Conservation (phyloP, 2,888 invertebrate genomes). For the Tipula lateralis region DNA sequence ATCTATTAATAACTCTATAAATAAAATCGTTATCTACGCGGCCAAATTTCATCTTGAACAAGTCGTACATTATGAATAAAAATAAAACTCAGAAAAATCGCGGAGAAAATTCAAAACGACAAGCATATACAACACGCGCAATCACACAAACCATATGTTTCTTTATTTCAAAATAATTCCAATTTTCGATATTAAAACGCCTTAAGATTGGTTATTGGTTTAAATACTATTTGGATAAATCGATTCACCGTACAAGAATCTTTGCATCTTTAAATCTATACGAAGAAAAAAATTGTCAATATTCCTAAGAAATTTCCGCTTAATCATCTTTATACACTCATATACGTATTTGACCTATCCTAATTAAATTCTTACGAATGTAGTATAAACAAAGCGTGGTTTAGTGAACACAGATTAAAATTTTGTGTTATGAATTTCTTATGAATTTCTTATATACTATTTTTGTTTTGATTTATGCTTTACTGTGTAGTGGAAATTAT, state of each 20-base stretch:
- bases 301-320: background rate
- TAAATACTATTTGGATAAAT: background rate
- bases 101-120: background rate
- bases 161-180: background rate
- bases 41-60: background rate
- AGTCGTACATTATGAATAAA: background rate
- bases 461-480: background rate
- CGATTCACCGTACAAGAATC: background rate
- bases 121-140: background rate
- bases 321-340: background rate
- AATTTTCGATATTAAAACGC: background rate
- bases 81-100: background rate
- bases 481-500: background rate
- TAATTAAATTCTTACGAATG: background rate
- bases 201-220: background rate
- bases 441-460: background rate
- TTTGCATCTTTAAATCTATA: too few species aligned
- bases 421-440: background rate
- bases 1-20: background rate
- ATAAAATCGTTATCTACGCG: background rate
- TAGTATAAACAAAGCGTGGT: background rate
- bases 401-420: background rate
- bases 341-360: background rate
- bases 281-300: background rate
- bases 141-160: background rate